Evolutionary conservation across 2,113 vertebrate genomes (phyloP), one percentile per base, ranked within the genome.

Genomic region (Oryzias woworae): DNA sequence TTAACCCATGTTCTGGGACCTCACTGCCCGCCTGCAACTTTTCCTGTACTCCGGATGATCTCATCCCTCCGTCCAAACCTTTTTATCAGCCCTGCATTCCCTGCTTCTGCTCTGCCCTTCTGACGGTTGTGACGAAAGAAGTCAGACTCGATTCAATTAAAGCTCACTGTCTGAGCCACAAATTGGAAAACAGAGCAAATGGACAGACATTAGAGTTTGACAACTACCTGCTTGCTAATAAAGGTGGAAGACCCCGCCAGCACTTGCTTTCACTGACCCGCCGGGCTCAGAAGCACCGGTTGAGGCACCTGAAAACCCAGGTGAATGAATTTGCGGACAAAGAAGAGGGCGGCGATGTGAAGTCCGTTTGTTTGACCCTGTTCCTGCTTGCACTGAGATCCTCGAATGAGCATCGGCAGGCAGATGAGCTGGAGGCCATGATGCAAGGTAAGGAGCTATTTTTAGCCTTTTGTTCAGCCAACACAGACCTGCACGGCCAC

Each of bases 321-420:
- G 95, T 99, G 56, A 97, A 93, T 78, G 77, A 83, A 63, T 99
- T 98, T 80, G 94, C 96, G 4, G 96, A 99, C 69, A 97, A 94
- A 85, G 95, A 98, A 76, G 97, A 99, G 85, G 96, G 95, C 0
- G 97, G 97, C 0, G 97, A 99, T 69, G 82, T 97, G 71, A 98
- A 95, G 81, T 93, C 97, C 1, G 96, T 99, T 62, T 99, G 97
- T 68, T 87, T 96, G 89, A 98, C 96, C 4, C 87, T 99, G 59
- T 98, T 98, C 62, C 83, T 99, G 62, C 86, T 99, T 17, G 94
- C 93, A 0, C 82, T 99, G 81, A 92, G 97, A 90, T 95, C 96
- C 0, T 92, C 88, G 65, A 98, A 96, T 52, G 97, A 99, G 61
- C 97, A 99, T 85, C 92, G 88, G 31, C 94, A 96, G 83, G 97